Conservation (phyloP, 2,113 vertebrate genomes). For the Cervus canadensis region DNA sequence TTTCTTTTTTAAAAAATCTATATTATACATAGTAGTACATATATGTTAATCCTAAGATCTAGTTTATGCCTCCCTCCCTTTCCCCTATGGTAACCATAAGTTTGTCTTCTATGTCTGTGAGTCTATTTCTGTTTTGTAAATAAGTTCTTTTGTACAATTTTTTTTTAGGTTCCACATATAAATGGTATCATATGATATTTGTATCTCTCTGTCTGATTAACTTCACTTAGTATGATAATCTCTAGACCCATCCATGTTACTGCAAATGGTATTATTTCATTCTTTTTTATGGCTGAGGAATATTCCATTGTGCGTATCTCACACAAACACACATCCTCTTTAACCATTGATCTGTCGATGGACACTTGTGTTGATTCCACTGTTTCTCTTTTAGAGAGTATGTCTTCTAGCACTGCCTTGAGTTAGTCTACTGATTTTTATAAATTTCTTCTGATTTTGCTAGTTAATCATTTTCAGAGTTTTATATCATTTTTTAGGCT, state of each 20-base stretch:
- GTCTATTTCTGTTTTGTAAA: not conserved
- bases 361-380: not conserved
- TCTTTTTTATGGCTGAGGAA: not conserved
- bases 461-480: constrained; percentile 1
- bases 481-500: not conserved
- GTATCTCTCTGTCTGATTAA: not conserved
- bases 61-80: not conserved
- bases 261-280: not conserved
- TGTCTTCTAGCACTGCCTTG: not conserved
- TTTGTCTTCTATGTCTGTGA: not conserved
- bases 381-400: not conserved
- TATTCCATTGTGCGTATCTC: not conserved
- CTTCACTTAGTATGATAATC: not conserved
- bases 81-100: not conserved
- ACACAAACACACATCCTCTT: not conserved
- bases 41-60: not conserved
- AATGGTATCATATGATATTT: not conserved
- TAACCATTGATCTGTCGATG: not conserved
- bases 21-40: not conserved
- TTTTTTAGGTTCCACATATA: not conserved
- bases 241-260: not conserved
- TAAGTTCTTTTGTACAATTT: not conserved
- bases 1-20: not conserved
- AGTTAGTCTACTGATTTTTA: not conserved
- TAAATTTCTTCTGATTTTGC: constrained; percentile 6